A percentile compares a stretch with the other conserved stretches of the same genome.
phyloP scores from a whole-genome alignment of 2,888 invertebrate species.

The Linnaemya tessellans region DNA sequence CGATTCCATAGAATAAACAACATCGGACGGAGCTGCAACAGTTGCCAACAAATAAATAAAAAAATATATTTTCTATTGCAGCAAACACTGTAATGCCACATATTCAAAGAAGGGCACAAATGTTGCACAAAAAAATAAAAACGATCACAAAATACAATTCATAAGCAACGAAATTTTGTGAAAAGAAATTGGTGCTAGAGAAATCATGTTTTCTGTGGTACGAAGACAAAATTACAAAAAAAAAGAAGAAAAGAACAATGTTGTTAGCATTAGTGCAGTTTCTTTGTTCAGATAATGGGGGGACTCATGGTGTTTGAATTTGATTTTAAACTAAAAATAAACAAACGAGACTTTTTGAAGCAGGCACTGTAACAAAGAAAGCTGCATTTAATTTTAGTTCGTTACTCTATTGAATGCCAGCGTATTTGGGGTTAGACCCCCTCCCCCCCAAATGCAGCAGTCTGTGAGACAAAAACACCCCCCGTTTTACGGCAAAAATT shows the following conservation, averaged over 20 bases:
- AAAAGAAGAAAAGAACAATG: slow-evolving; percentile 7
- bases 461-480: not conserved
- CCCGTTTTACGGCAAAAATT: not conserved
- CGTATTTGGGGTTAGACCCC: too few relatives aligned
- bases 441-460: not conserved
- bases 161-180: slow-evolving; percentile 26
- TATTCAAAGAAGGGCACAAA: slow-evolving; percentile 50
- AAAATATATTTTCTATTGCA: slow-evolving; percentile 13
- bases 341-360: not conserved
- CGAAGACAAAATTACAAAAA: slow-evolving; percentile 33
- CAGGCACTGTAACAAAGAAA: slow-evolving; percentile 18
- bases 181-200: slow-evolving; percentile 29
- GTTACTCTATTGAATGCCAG: too few relatives aligned
- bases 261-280: slow-evolving; percentile 8
- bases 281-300: slow-evolving; percentile 9
- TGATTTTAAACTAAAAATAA: slow-evolving; percentile 15
- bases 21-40: slow-evolving; percentile 24
- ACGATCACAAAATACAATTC: slow-evolving; percentile 8
- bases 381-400: not conserved
- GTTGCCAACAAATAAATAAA: slow-evolving; percentile 43
- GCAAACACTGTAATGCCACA: slow-evolving; percentile 22
- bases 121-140: slow-evolving; percentile 20
- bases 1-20: slow-evolving; percentile 56
- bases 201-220: slow-evolving; percentile 32
- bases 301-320: not conserved